Conservation (phyloP, 2,113 vertebrate species). For the Scomber scombrus region DNA sequence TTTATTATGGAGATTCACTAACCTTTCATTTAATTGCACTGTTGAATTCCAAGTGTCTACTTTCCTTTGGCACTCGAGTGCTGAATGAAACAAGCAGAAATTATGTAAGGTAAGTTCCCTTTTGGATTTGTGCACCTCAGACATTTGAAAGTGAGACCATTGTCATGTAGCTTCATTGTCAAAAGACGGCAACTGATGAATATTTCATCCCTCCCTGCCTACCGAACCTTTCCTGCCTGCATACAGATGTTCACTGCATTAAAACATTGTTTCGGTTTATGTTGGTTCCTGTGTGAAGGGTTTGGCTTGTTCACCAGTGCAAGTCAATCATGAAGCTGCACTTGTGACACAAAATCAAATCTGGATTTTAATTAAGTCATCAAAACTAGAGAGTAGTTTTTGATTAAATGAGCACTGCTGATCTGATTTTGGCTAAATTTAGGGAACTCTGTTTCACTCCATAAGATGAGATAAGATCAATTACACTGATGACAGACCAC, state of each 20-base stretch:
- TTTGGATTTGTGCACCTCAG: constrained; percentile 68
- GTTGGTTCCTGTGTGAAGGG: background rate
- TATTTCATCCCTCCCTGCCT: constrained; percentile 76
- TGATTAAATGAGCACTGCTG: background rate
- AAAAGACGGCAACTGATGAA: constrained; percentile 78
- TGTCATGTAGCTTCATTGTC: constrained; percentile 78
- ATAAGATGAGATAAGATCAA: too few species aligned
- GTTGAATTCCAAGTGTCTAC: constrained; percentile 52
- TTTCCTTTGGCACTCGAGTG: constrained; percentile 44
- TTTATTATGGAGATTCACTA: constrained; percentile 43
- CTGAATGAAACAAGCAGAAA: constrained; percentile 72
- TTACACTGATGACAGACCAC: too few species aligned
- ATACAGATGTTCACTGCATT: constrained; percentile 74
- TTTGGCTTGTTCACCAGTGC: background rate
- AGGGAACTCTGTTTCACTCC: too few species aligned
- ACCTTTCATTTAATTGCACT: constrained; percentile 70
- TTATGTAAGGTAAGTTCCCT: constrained; percentile 72
- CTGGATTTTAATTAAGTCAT: background rate
- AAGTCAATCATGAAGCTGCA: background rate
- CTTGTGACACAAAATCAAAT: constrained; percentile 4
- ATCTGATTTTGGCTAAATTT: background rate
- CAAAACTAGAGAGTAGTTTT: background rate
- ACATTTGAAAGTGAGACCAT: constrained; percentile 78
- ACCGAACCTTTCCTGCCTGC: constrained; percentile 50
- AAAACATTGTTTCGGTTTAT: constrained; percentile 28